Evolutionary conservation across 2,113 vertebrate genomes (phyloP).

Genomic region (Epinephelus fuscoguttatus): DNA sequence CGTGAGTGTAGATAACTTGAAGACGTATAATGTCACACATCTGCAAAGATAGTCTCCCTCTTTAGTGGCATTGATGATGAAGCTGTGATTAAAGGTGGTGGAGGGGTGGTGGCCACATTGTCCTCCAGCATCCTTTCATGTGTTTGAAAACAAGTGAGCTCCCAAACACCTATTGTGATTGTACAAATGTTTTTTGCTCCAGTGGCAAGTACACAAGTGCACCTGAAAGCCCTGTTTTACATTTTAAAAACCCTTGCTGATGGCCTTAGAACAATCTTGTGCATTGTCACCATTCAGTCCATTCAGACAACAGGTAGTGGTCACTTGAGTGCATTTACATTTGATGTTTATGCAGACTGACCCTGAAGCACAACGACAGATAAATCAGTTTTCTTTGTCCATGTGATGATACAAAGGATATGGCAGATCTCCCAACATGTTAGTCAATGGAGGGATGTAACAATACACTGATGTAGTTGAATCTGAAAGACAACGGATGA

Average conservation of each 20-base stretch:
- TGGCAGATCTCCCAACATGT: background rate
- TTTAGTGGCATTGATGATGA: background rate
- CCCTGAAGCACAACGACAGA: no score
- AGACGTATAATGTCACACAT: background rate
- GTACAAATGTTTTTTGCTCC: background rate
- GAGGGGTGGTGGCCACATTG: background rate
- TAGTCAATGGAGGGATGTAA: background rate
- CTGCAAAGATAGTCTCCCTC: background rate
- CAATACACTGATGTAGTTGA: background rate
- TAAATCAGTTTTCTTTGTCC: conserved; percentile 13
- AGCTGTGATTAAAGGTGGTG: background rate
- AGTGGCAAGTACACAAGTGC: conserved; percentile 13
- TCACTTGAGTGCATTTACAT: conserved; percentile 66
- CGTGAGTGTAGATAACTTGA: background rate
- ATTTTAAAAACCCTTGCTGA: conserved; percentile 31
- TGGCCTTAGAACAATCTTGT: conserved; percentile 24
- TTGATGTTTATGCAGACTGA: conserved; percentile 16
- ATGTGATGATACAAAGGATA: conserved; percentile 17
- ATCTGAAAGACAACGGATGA: conserved; percentile 40
- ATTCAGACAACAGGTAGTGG: conserved; percentile 38
- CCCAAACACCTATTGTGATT: conserved; percentile 10
- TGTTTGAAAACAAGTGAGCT: conserved; percentile 19
- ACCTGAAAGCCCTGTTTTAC: conserved; percentile 32
- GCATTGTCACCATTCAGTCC: conserved; percentile 40
- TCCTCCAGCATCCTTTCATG: background rate